A percentile compares a stretch with the other conserved stretches of the same genome.
Evolutionary conservation across 2,888 invertebrate genomes (phyloP).

Genomic region (Conchocele bisecta): DNA sequence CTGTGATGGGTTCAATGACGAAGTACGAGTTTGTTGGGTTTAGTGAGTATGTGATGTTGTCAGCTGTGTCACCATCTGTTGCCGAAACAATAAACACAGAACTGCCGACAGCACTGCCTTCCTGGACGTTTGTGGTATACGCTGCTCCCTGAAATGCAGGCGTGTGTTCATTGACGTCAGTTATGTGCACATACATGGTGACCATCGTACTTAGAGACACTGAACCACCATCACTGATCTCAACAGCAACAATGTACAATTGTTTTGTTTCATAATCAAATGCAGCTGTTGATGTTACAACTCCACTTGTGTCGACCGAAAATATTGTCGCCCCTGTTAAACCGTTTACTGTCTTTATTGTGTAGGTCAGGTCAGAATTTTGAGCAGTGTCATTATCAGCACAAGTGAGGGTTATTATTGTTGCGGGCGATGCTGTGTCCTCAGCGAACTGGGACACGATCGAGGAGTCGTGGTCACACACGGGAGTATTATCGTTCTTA

Average conservation of each 20-base stretch:
- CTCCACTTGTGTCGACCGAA: no score
- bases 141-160: constrained; percentile 63
- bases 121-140: constrained; percentile 57
- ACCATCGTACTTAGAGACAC: constrained; percentile 58
- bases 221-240: constrained; percentile 65
- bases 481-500: constrained; percentile 67
- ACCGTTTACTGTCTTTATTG: constrained; percentile 57
- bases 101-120: constrained; percentile 55
- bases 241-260: constrained; percentile 58
- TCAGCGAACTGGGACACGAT: no score
- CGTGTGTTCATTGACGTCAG: constrained; percentile 72
- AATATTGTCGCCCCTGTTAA: no score
- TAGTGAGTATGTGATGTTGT: constrained; percentile 61
- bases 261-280: constrained; percentile 69
- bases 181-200: constrained; percentile 58
- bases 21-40: constrained; percentile 51
- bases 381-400: constrained; percentile 58
- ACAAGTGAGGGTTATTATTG: constrained; percentile 35
- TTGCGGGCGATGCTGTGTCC: background rate
- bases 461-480: no score
- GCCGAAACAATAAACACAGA: constrained; percentile 53
- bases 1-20: constrained; percentile 58
- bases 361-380: constrained; percentile 34
- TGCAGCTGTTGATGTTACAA: constrained; percentile 51
- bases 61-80: constrained; percentile 62